Evolutionary conservation across 2,888 invertebrate genomes (phyloP).

Genomic region (Rhopalosiphum nymphaeae): DNA sequence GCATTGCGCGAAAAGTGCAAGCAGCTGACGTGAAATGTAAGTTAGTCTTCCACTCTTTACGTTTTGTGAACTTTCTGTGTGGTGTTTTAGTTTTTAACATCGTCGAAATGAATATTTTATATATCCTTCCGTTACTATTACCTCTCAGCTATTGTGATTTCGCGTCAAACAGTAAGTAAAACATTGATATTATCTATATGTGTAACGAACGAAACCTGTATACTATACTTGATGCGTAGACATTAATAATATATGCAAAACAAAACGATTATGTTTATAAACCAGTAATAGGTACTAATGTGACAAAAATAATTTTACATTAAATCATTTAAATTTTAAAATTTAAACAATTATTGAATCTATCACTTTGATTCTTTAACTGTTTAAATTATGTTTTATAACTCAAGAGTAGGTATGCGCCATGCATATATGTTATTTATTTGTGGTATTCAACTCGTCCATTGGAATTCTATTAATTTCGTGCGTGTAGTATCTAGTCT

Average conservation of each 20-base stretch:
- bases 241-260: not conserved
- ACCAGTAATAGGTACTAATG: not conserved
- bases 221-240: not conserved
- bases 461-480: not conserved
- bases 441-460: not conserved
- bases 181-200: not conserved
- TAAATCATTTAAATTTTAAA: not conserved
- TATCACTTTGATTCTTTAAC: not conserved
- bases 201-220: not conserved
- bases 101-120: constrained; percentile 17
- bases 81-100: not conserved
- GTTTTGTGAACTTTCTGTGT: not conserved
- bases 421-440: not conserved
- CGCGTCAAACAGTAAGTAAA: constrained; percentile 36
- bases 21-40: constrained; percentile 26
- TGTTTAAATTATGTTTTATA: not conserved
- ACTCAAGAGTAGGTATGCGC: not conserved
- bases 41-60: not conserved
- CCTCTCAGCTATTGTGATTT: constrained; percentile 20
- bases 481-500: not conserved
- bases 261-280: not conserved
- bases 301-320: not conserved
- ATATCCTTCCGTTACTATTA: not conserved
- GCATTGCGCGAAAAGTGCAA: constrained; percentile 37
- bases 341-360: not conserved